These are phyloP conservation scores for Acanthopleura granulata DNA, from an alignment of 2,888 invertebrate species.

Conservation along the genomic window DNA sequence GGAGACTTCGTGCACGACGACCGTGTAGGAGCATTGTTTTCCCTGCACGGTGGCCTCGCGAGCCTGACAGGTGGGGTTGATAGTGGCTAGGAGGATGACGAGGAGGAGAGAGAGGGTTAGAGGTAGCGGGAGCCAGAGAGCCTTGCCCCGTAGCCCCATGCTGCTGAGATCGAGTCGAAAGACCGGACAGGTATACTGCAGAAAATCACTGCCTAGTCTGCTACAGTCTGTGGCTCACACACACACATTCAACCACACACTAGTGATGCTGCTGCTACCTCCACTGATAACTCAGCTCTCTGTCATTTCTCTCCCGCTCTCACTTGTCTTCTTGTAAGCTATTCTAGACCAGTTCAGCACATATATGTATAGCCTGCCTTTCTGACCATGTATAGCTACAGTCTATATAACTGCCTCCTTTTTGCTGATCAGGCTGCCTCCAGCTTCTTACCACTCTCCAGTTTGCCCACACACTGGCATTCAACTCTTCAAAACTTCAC, in stretches of 20 bases:
- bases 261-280: too few species aligned
- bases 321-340: conserved; percentile 20
- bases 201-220: not conserved
- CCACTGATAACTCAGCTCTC: not conserved
- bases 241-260: conserved; percentile 12
- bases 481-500: conserved; percentile 5
- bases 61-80: not conserved
- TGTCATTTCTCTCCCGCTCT: conserved; percentile 13
- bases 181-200: not conserved
- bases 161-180: too few species aligned
- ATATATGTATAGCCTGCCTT: too few species aligned
- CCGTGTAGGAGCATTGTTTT: conserved; percentile 6
- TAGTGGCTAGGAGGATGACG: conserved; percentile 6
- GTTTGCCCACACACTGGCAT: not conserved
- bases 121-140: conserved; percentile 16
- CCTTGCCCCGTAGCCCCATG: too few species aligned
- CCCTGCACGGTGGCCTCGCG: not conserved
- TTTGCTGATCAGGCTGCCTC: too few species aligned
- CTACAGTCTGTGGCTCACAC: conserved; percentile 12
- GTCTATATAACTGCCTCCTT: too few species aligned
- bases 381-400: too few species aligned
- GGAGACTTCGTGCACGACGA: conserved; percentile 15
- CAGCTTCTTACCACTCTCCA: not conserved
- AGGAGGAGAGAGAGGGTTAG: conserved; percentile 8
- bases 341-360: too few species aligned